A percentile compares a stretch with the other conserved stretches of the same genome.
These are phyloP conservation scores for Terrapene triunguis DNA, from an alignment of 2,113 vertebrate genomes.

Conservation along the genomic window DNA sequence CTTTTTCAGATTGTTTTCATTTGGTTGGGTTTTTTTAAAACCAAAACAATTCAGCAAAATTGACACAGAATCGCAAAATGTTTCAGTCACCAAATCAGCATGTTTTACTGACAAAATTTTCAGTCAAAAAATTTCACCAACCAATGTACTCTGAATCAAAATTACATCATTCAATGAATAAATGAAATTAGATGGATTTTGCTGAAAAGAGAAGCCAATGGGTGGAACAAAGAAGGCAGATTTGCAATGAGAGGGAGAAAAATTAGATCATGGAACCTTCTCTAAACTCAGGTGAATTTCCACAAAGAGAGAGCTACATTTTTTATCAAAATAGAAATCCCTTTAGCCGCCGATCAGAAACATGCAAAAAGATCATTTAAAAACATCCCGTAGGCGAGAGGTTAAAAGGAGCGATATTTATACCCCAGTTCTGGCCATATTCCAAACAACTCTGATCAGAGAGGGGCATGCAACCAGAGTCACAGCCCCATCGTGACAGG, in stretches of 20 bases:
- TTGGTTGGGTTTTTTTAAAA: too few relatives aligned
- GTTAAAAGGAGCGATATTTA: background rate
- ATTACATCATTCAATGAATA: background rate
- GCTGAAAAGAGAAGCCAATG: background rate
- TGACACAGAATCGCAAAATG: background rate
- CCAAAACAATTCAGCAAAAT: background rate
- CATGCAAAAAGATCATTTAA: background rate
- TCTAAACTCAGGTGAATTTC: background rate
- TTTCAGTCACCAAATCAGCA: background rate
- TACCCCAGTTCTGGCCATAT: background rate
- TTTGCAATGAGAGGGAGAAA: background rate
- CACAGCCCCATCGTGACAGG: background rate
- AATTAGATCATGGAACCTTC: background rate
- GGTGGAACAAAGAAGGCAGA: background rate
- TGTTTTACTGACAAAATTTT: background rate
- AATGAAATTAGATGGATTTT: background rate
- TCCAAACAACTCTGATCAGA: background rate
- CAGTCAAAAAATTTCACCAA: too few relatives aligned
- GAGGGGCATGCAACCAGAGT: background rate
- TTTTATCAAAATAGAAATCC: constrained; percentile 7
- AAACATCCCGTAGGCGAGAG: background rate
- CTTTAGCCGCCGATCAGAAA: background rate
- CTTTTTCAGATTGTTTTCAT: background rate
- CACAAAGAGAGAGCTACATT: background rate
- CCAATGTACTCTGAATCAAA: too few relatives aligned